phyloP scores from a whole-genome alignment of 2,113 vertebrate species.

The Apodemus sylvaticus region DNA sequence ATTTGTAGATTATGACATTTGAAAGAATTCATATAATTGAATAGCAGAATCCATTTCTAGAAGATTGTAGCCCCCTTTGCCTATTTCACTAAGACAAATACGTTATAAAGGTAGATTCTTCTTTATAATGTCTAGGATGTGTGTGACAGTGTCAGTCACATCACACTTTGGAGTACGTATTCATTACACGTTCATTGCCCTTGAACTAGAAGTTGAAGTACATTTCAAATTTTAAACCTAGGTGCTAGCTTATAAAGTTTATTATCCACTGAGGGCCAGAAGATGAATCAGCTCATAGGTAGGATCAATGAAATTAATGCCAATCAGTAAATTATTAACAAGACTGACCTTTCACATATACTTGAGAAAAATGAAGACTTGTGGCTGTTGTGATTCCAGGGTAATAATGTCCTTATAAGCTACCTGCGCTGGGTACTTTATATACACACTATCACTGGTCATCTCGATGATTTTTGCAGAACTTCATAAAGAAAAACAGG shows the following conservation, averaged over 20 bases:
- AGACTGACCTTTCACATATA: not conserved
- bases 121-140: not conserved
- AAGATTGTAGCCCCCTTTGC: conserved; percentile 66
- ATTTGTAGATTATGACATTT: conserved; percentile 76
- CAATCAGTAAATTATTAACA: not conserved
- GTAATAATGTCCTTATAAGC: not conserved
- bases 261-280: not conserved
- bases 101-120: conserved; percentile 20
- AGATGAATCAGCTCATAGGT: not conserved
- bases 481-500: not conserved
- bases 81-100: conserved; percentile 76
- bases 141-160: not conserved
- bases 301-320: not conserved
- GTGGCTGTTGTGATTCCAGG: not conserved
- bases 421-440: not conserved
- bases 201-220: not conserved
- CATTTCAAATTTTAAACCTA: conserved; percentile 15
- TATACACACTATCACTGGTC: too few species aligned
- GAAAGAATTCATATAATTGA: conserved; percentile 76
- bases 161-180: not conserved
- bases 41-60: conserved; percentile 35
- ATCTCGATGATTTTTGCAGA: not conserved
- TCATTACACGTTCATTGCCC: not conserved
- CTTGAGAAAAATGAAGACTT: not conserved
- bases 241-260: not conserved